A percentile compares a stretch with the other conserved stretches of the same genome.
These are phyloP conservation scores for Tachina lurida DNA, from an alignment of 2,888 invertebrate genomes.

Conservation along the genomic window DNA sequence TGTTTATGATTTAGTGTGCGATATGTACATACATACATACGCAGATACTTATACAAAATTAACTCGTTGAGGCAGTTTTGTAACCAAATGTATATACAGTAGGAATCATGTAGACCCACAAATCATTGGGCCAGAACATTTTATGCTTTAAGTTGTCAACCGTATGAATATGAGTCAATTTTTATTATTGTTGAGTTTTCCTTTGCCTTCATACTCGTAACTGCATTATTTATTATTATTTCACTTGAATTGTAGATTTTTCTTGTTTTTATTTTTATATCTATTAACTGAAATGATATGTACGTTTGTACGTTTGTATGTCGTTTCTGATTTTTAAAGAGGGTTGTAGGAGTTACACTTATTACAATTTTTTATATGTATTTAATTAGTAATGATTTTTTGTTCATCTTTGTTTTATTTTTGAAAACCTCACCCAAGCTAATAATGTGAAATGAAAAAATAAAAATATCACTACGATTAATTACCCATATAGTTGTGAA, in stretches of 20 bases:
- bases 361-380: conserved; percentile 8
- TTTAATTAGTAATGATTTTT: conserved; percentile 26
- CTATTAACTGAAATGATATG: conserved; percentile 25
- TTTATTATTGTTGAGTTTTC: conserved; percentile 24
- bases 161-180: conserved; percentile 50
- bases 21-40: too few species aligned
- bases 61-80: conserved; percentile 2
- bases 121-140: conserved; percentile 69
- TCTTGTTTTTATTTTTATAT: not conserved
- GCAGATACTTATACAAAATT: not conserved
- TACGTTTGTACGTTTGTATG: not conserved
- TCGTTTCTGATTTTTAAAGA: not conserved
- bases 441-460: not conserved
- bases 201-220: conserved; percentile 33
- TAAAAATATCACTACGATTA: conserved; percentile 46
- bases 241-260: conserved; percentile 6
- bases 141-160: conserved; percentile 60
- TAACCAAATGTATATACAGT: not conserved
- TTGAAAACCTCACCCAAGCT: conserved; percentile 51
- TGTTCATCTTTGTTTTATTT: not conserved
- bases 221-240: conserved; percentile 42
- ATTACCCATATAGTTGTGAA: conserved; percentile 57
- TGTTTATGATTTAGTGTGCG: too few species aligned
- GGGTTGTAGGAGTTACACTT: conserved; percentile 8
- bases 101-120: conserved; percentile 57